Evolutionary conservation across 2,888 invertebrate genomes (phyloP), one percentile per base, ranked within the genome.

Genomic region (Phymatocera aterrima): DNA sequence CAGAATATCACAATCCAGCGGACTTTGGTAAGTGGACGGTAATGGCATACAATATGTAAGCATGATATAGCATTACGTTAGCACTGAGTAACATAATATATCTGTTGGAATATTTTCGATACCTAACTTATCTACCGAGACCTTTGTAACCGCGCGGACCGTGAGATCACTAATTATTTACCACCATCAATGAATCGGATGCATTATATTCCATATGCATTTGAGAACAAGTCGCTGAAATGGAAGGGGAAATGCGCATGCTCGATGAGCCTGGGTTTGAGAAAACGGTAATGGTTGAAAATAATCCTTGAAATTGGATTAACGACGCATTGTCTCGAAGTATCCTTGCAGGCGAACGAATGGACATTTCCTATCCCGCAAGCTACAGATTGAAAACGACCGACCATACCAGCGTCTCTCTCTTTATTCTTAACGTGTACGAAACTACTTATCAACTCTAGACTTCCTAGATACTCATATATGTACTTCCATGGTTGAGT

Each of bases 1-100:
- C 98, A 0, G 93, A 95, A 18, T 97, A 96, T 87, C 97, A 98
- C 90, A 98, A 97, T 91, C 97, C 97, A 54, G 96, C 97, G 18
- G 98, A 98, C 91, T 97, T 95, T 91, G 93, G 97, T 97, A 91
- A 94, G 94, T 92, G 84, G 80, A 91, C 0, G 83, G 92, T 2
- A 82, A 88, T 5, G 85, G 5, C 18, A n/a, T n/a, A n/a, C n/a
- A n/a, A n/a, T n/a, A n/a, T n/a, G n/a, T n/a, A n/a, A n/a, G n/a
- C n/a, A n/a, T n/a, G n/a, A n/a, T n/a, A n/a, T n/a, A n/a, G n/a
- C n/a, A n/a, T n/a, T n/a, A n/a, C n/a, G n/a, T n/a, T 64, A 2
- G 18, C 4, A 15, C 85, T 34, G 34, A 31, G 21, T 15, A 75
- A n/a, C n/a, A 10, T 12, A 24, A 21, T 5, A 77, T 60, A 31